Evolutionary conservation across 1,140 invertebrate species (phyloP).

Genomic region (Chironomus tepperi): DNA sequence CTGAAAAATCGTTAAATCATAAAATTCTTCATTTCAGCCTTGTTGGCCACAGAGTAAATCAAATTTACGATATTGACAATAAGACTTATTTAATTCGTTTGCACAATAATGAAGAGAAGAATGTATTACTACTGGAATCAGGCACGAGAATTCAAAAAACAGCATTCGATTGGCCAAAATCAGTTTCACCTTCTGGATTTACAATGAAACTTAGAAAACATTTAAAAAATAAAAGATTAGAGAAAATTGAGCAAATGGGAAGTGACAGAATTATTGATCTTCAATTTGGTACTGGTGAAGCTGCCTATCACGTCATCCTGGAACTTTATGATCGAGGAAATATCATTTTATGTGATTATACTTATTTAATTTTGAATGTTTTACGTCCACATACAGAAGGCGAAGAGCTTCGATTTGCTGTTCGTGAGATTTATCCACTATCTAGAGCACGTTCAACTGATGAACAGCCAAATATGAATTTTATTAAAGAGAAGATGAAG

Average conservation of each 20-base stretch:
- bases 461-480: conserved; percentile 37
- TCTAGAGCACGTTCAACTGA: conserved; percentile 56
- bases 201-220: conserved; percentile 99
- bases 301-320: conserved; percentile 90
- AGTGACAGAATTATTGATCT: conserved; percentile 83
- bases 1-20: conserved; percentile 25
- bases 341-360: conserved; percentile 86
- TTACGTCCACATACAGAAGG: conserved; percentile 87
- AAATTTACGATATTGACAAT: conserved; percentile 96
- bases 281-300: conserved; percentile 91
- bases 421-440: conserved; percentile 84
- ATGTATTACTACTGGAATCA: conserved; percentile 85
- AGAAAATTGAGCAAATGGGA: conserved; percentile 76
- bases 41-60: conserved; percentile 86
- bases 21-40: conserved; percentile 48
- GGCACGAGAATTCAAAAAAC: conserved; percentile 90
- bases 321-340: conserved; percentile 97
- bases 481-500: conserved; percentile 48
- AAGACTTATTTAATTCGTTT: conserved; percentile 93
- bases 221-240: conserved; percentile 89
- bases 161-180: conserved; percentile 97
- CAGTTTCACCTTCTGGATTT: conserved; percentile 88
- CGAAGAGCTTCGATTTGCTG: conserved; percentile 85
- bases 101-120: conserved; percentile 72
- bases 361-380: conserved; percentile 88